Percentiles rank a stretch among this genome's conserved stretches.
These are phyloP conservation scores for Therioaphis trifolii DNA, from an alignment of 2,888 invertebrate species.

Conservation along the genomic window DNA sequence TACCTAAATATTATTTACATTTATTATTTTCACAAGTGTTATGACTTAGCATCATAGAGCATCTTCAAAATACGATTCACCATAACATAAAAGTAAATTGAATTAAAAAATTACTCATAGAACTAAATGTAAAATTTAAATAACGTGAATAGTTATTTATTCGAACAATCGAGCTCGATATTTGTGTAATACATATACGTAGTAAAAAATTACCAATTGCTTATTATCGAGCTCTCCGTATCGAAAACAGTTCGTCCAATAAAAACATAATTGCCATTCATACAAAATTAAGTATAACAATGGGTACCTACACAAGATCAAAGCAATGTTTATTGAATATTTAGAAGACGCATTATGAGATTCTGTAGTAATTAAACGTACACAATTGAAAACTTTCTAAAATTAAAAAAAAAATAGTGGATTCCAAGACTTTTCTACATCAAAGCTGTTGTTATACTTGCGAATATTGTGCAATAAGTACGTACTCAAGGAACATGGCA, in stretches of 20 bases:
- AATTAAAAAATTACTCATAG: not conserved
- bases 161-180: not conserved
- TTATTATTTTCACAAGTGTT: too few relatives aligned
- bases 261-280: constrained; percentile 24
- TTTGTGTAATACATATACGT: not conserved
- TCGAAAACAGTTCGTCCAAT: not conserved
- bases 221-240: not conserved
- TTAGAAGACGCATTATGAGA: constrained; percentile 15
- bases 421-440: constrained; percentile 7
- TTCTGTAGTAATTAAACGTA: not conserved
- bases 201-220: not conserved
- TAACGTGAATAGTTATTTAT: not conserved
- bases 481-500: not conserved
- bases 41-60: too few relatives aligned
- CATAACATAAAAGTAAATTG: too few relatives aligned
- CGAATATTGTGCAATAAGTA: not conserved
- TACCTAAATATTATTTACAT: not conserved
- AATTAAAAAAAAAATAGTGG: not conserved
- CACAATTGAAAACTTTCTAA: constrained; percentile 30
- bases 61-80: not conserved
- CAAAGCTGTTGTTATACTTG: not conserved
- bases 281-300: not conserved
- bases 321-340: not conserved
- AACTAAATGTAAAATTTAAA: not conserved
- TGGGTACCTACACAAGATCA: not conserved